These are phyloP conservation scores for Ophion costatus DNA, from an alignment of 2,888 invertebrate species.

Conservation along the genomic window DNA sequence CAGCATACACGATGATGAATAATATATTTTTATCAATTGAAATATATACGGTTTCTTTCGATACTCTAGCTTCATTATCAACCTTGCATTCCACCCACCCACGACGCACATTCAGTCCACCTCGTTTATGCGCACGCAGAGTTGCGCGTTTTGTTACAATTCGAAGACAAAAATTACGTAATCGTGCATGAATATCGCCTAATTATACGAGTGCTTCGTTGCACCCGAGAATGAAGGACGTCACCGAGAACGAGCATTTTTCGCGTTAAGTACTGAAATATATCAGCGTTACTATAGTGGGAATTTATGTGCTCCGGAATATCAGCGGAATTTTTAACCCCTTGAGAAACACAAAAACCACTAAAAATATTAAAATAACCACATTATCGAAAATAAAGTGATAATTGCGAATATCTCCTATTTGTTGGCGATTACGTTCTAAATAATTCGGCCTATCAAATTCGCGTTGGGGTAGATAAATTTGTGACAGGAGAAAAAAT, in stretches of 20 bases:
- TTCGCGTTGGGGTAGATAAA: neutral
- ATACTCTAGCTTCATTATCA: neutral
- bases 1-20: neutral
- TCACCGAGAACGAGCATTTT: neutral
- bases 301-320: constrained; percentile 3
- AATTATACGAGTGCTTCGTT: constrained; percentile 11
- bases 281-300: neutral
- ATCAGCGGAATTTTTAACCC: no score
- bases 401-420: no score
- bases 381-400: no score
- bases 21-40: neutral
- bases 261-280: neutral
- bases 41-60: neutral
- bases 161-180: neutral
- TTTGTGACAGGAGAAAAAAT: neutral
- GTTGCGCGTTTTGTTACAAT: constrained; percentile 1
- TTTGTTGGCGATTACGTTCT: no score
- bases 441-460: no score
- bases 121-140: neutral
- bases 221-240: constrained; percentile 4
- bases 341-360: no score
- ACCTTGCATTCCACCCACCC: neutral
- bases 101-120: neutral
- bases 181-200: constrained; percentile 17
- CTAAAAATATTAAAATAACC: no score